These are phyloP conservation scores for Virgularia gustaviana DNA, from an alignment of 92 coral and sea anemone genomes.

Conservation along the genomic window DNA sequence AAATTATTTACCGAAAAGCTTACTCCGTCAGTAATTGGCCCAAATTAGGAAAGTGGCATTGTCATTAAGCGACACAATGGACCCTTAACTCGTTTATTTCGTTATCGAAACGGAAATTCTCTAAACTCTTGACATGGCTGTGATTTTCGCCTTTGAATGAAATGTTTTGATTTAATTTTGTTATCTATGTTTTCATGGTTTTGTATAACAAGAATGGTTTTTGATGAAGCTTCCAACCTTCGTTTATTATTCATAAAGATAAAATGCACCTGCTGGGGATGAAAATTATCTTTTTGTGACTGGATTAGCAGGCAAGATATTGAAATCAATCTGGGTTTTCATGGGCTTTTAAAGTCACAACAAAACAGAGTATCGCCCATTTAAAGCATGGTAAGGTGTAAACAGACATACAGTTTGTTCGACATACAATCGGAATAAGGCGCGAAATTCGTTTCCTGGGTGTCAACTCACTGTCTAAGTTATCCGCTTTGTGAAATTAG, in stretches of 20 bases:
- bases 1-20: slow-evolving; percentile 22
- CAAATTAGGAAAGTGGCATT: not conserved
- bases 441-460: no score
- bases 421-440: not conserved
- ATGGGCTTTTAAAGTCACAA: not conserved
- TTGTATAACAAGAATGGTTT: no score
- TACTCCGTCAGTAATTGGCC: slow-evolving; percentile 21
- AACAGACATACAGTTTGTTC: not conserved
- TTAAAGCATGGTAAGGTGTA: not conserved
- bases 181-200: no score
- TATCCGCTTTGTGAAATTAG: no score
- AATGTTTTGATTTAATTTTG: no score
- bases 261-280: slow-evolving; percentile 10
- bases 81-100: no score
- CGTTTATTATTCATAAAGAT: no score
- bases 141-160: no score
- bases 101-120: no score
- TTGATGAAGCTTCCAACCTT: no score
- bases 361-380: not conserved
- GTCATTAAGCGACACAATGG: slow-evolving; percentile 8
- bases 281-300: slow-evolving; percentile 24
- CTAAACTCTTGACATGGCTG: no score
- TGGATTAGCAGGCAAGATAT: slow-evolving; percentile 9
- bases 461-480: no score
- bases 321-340: not conserved